These are phyloP conservation scores for Megaceryle torquata DNA, from an alignment of 2,113 vertebrate genomes.

Conservation along the genomic window DNA sequence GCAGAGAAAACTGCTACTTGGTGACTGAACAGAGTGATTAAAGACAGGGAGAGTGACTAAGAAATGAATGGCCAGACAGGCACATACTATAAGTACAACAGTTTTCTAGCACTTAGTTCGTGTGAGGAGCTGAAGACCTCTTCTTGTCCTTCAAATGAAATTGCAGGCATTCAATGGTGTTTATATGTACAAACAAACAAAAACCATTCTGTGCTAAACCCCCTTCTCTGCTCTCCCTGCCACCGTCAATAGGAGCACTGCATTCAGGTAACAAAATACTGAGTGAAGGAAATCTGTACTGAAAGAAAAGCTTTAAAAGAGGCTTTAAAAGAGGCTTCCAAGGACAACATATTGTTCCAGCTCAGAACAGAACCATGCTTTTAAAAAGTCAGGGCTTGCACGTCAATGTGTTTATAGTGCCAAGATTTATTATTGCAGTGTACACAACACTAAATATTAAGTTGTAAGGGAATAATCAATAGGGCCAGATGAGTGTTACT, in stretches of 20 bases:
- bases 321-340: slow-evolving; percentile 33
- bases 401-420: background rate
- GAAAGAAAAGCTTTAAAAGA: slow-evolving; percentile 33
- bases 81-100: background rate
- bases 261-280: background rate
- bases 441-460: background rate
- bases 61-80: slow-evolving; percentile 6
- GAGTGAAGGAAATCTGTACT: background rate
- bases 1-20: background rate
- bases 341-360: slow-evolving; percentile 46
- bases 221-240: background rate
- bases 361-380: slow-evolving; percentile 13
- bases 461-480: background rate
- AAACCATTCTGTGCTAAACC: background rate
- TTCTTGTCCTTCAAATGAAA: slow-evolving; percentile 45
- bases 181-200: background rate
- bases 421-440: background rate
- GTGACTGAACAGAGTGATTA: background rate
- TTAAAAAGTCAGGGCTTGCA: background rate
- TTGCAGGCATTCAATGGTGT: background rate
- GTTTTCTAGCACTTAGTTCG: slow-evolving; percentile 13
- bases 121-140: background rate
- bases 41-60: slow-evolving; percentile 1
- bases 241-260: background rate
- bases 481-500: background rate